Conservation (phyloP, 2,113 vertebrate species). For the Melanotaenia duboulayi region DNA sequence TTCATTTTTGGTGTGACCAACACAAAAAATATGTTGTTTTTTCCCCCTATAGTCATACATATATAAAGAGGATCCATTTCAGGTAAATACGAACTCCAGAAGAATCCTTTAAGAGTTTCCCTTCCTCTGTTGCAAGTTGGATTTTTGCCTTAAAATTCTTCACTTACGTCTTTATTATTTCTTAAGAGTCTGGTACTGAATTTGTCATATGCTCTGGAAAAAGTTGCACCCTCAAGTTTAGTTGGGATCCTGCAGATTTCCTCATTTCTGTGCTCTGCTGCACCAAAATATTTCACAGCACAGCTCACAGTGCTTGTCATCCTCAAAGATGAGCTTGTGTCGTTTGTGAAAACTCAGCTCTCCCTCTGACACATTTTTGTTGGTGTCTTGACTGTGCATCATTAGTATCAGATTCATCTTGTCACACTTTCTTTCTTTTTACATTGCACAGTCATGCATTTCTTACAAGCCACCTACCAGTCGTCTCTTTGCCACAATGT, state of each 20-base stretch:
- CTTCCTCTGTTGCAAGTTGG: conserved; percentile 18
- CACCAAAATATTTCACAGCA: conserved; percentile 44
- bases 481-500: background rate
- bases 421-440: conserved; percentile 14
- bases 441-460: background rate
- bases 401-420: conserved; percentile 43
- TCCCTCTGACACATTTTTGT: conserved; percentile 62
- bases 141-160: conserved; percentile 42
- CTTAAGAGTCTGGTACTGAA: conserved; percentile 25
- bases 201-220: conserved; percentile 40
- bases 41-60: no score
- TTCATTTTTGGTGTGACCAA: no score
- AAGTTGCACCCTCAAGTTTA: conserved; percentile 62
- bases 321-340: conserved; percentile 56
- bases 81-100: conserved; percentile 48
- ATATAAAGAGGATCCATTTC: conserved; percentile 14
- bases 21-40: no score
- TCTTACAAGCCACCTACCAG: background rate
- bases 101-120: conserved; percentile 36
- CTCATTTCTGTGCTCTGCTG: conserved; percentile 40
- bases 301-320: conserved; percentile 54
- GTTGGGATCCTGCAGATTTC: conserved; percentile 69
- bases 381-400: conserved; percentile 60
- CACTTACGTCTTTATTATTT: conserved; percentile 21
- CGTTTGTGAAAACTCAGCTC: conserved; percentile 55